Conservation (phyloP, 2,888 invertebrate genomes). For the Apocheima hispidaria region DNA sequence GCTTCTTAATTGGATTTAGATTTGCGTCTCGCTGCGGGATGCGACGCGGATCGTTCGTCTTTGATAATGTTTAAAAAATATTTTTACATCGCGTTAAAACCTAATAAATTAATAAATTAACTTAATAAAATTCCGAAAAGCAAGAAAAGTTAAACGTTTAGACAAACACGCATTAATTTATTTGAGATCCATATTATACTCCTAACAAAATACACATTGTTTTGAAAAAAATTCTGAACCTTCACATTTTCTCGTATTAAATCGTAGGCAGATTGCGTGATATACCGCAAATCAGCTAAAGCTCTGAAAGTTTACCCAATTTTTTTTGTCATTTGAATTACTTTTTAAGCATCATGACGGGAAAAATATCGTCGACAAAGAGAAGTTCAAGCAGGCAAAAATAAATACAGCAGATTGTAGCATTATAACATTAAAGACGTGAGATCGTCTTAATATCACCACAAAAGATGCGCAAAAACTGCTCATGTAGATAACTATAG, state of each 20-base stretch:
- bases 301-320: too few relatives aligned
- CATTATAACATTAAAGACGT: background rate
- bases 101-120: constrained; percentile 55
- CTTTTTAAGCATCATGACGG: too few relatives aligned
- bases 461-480: constrained; percentile 14
- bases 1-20: constrained; percentile 69
- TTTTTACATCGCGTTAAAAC: constrained; percentile 56
- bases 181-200: too few relatives aligned
- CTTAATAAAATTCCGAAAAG: background rate
- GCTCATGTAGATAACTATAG: constrained; percentile 30
- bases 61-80: constrained; percentile 58
- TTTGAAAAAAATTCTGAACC: too few relatives aligned
- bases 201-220: too few relatives aligned
- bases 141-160: background rate
- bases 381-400: too few relatives aligned
- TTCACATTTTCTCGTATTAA: too few relatives aligned
- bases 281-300: too few relatives aligned
- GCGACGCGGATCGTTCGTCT: constrained; percentile 67
- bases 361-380: too few relatives aligned
- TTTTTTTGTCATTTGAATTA: too few relatives aligned
- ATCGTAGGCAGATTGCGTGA: too few relatives aligned
- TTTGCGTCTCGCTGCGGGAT: constrained; percentile 71
- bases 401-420: background rate
- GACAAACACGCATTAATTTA: too few relatives aligned
- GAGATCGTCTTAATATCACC: constrained; percentile 2